Evolutionary conservation across 1,140 invertebrate genomes (phyloP).

Genomic region (Pygmarrhopalites habei): DNA sequence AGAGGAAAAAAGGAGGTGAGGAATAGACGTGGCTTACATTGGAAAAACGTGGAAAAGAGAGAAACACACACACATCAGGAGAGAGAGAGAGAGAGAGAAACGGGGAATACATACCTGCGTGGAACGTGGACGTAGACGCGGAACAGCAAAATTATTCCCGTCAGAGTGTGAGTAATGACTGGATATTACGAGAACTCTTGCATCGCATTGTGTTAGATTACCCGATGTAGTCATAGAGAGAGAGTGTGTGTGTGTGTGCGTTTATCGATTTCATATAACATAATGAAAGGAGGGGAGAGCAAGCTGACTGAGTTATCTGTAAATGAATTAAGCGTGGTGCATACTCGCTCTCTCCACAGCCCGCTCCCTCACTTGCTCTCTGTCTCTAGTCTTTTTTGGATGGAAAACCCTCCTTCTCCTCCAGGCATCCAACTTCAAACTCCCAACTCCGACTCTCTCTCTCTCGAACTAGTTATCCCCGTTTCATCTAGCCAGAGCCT

Average conservation of each 20-base stretch:
- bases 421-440: too few species aligned
- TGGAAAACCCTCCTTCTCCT: too few species aligned
- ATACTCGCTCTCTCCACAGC: not conserved
- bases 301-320: constrained; percentile 22
- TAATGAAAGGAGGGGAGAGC: constrained; percentile 17
- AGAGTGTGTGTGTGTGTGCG: constrained; percentile 12
- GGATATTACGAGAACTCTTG: constrained; percentile 13
- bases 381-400: not conserved
- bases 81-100: too few species aligned
- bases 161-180: constrained; percentile 26
- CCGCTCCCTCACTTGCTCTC: not conserved
- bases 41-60: too few species aligned
- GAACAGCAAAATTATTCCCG: constrained; percentile 17
- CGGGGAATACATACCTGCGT: too few species aligned
- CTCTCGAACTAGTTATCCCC: too few species aligned
- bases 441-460: too few species aligned
- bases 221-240: not conserved
- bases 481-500: too few species aligned
- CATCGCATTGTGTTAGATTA: constrained; percentile 14
- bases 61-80: too few species aligned
- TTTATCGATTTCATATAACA: constrained; percentile 25
- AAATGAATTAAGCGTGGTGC: constrained; percentile 20
- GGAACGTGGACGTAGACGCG: not conserved
- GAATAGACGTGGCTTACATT: too few species aligned
- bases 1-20: too few species aligned